phyloP scores from a whole-genome alignment of 2,113 vertebrate species.

The Sinocyclocheilus maitianheensis region DNA sequence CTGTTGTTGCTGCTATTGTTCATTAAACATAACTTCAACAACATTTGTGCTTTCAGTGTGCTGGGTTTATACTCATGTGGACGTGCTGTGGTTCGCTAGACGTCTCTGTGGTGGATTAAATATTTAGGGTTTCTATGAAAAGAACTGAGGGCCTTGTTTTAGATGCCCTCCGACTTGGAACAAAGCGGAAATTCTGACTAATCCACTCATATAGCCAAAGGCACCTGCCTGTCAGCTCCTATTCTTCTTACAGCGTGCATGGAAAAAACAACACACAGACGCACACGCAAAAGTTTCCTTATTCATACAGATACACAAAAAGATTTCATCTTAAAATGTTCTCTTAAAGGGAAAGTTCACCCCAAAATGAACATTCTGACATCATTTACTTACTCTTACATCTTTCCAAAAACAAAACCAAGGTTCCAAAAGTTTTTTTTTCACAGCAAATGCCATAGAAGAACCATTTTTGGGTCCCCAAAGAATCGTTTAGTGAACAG shows the following conservation, averaged over 20 bases:
- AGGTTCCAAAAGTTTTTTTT: not conserved
- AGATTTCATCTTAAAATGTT: not conserved
- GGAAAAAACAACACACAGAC: constrained; percentile 3
- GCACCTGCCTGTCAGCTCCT: not conserved
- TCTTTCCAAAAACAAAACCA: not conserved
- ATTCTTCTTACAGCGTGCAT: constrained; percentile 18
- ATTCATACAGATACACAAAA: not conserved
- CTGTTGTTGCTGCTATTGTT: not conserved
- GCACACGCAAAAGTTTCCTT: not conserved
- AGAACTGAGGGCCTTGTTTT: constrained; percentile 21
- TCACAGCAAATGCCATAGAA: not conserved
- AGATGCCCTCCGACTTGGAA: not conserved
- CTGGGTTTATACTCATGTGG: not conserved
- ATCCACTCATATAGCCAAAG: constrained; percentile 16
- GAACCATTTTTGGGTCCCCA: too few relatives aligned
- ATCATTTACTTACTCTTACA: not conserved
- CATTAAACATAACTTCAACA: not conserved
- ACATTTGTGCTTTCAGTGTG: not conserved
- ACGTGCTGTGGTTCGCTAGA: not conserved
- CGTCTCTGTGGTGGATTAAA: constrained; percentile 19
- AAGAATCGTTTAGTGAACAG: too few relatives aligned
- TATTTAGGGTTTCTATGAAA: constrained; percentile 30
- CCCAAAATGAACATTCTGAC: not conserved
- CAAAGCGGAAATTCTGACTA: not conserved
- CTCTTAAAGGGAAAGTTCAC: not conserved